These are phyloP conservation scores for Melopsittacus undulatus DNA, from an alignment of 2,797 vertebrate species.

Conservation along the genomic window DNA sequence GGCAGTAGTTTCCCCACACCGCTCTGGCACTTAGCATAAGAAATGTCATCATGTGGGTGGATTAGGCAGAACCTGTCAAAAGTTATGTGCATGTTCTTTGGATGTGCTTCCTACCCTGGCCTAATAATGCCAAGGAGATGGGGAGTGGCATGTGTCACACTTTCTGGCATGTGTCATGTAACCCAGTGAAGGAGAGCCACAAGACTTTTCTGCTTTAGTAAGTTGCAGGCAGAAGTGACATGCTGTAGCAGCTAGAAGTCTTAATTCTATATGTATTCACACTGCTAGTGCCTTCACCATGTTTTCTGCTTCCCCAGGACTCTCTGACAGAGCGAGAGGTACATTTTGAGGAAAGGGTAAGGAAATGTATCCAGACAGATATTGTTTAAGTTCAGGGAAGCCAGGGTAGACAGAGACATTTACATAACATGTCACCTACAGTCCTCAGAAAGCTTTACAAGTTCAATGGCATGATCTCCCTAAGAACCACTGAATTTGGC, in stretches of 20 bases:
- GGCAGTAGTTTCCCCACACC: slow-evolving; percentile 52
- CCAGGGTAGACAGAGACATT: not conserved
- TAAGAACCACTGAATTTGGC: not conserved
- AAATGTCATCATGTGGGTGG: slow-evolving; percentile 64
- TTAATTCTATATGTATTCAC: slow-evolving; percentile 17
- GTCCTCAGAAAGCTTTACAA: not conserved
- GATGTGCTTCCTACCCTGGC: slow-evolving; percentile 44
- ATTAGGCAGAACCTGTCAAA: slow-evolving; percentile 72
- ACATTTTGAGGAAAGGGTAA: not conserved
- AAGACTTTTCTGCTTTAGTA: slow-evolving; percentile 55
- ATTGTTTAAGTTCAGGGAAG: not conserved
- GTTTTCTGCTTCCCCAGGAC: not conserved
- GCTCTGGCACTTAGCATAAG: slow-evolving; percentile 62
- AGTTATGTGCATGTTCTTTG: slow-evolving; percentile 47
- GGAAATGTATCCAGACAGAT: not conserved
- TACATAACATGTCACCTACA: not conserved
- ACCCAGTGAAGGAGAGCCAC: slow-evolving; percentile 51
- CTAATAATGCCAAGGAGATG: slow-evolving; percentile 54
- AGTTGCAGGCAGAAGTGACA: slow-evolving; percentile 6
- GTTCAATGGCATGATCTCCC: not conserved
- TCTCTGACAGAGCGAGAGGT: not conserved
- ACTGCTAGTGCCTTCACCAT: not conserved
- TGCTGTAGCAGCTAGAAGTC: not conserved
- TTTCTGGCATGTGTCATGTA: slow-evolving; percentile 54
- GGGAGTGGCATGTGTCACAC: slow-evolving; percentile 63